Evolutionary conservation across 1,140 invertebrate species (phyloP).

Genomic region (Zelostemma sp.): DNA sequence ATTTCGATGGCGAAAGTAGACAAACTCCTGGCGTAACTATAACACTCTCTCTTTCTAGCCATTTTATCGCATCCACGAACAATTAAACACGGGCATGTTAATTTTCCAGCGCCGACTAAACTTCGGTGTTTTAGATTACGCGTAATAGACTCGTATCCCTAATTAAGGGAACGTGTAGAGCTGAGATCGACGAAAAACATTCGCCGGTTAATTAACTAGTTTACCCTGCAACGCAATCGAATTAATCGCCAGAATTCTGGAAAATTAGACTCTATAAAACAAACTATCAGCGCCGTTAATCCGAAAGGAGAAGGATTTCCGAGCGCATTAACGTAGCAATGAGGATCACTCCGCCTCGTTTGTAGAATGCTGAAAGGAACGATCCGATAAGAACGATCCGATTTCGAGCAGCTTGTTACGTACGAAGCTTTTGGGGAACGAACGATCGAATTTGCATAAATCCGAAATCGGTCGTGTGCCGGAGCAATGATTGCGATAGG

Average conservation of each 20-base stretch:
- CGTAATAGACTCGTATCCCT: not conserved
- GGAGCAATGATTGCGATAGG: too few species aligned
- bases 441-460: constrained; percentile 64
- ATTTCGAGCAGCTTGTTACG: constrained; percentile 30
- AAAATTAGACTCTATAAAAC: too few species aligned
- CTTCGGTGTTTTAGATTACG: not conserved
- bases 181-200: not conserved
- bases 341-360: constrained; percentile 61
- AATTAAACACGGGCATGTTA: not conserved
- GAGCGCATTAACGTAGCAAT: constrained; percentile 38
- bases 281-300: constrained; percentile 33
- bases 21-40: not conserved
- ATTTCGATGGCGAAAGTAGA: constrained; percentile 4
- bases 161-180: not conserved
- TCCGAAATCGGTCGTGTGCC: constrained; percentile 59
- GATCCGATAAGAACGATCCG: constrained; percentile 58
- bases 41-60: not conserved
- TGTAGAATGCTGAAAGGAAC: constrained; percentile 59
- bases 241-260: too few species aligned
- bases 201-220: too few species aligned
- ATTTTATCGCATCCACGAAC: constrained; percentile 6
- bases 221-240: too few species aligned
- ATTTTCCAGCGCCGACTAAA: not conserved
- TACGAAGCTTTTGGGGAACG: constrained; percentile 23
- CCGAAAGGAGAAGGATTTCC: constrained; percentile 46